A percentile compares a stretch with the other conserved stretches of the same genome.
These are phyloP conservation scores for Luperina testacea DNA, from an alignment of 2,888 invertebrate species.

Conservation along the genomic window DNA sequence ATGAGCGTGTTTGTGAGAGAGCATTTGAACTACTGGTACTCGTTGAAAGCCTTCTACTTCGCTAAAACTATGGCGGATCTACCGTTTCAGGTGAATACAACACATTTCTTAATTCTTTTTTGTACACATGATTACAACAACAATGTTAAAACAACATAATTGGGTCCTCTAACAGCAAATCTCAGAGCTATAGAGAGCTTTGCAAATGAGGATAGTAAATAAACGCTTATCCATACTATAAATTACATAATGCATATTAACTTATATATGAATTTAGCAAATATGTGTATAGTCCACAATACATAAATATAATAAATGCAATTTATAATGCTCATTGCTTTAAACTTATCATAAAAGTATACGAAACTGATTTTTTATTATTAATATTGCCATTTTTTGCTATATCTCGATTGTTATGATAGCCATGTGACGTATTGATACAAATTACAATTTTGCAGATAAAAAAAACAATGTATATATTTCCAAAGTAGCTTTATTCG, in stretches of 20 bases:
- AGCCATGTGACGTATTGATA: background rate
- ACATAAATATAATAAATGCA: background rate
- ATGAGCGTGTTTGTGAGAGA: conserved; percentile 98
- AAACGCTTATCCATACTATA: background rate
- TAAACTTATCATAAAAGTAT: background rate
- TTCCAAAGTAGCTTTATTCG: background rate
- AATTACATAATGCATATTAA: background rate
- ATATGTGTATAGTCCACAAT: background rate
- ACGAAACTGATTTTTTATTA: background rate
- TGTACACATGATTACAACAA: background rate
- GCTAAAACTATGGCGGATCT: conserved; percentile 99
- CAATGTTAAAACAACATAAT: background rate
- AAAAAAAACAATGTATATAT: background rate
- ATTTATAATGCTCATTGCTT: background rate
- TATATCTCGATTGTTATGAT: background rate
- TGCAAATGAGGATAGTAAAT: background rate
- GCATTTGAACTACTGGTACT: conserved; percentile 99
- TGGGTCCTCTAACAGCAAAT: background rate
- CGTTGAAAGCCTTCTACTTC: conserved; percentile 98
- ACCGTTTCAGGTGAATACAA: conserved; percentile 96
- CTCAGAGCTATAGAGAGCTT: background rate
- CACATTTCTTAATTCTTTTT: background rate
- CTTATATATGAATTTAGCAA: background rate
- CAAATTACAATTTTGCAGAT: background rate
- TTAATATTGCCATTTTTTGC: background rate